Base-by-base conservation (phyloP, 2,113 vertebrate genomes). In the Crotalus viridis region DNA sequence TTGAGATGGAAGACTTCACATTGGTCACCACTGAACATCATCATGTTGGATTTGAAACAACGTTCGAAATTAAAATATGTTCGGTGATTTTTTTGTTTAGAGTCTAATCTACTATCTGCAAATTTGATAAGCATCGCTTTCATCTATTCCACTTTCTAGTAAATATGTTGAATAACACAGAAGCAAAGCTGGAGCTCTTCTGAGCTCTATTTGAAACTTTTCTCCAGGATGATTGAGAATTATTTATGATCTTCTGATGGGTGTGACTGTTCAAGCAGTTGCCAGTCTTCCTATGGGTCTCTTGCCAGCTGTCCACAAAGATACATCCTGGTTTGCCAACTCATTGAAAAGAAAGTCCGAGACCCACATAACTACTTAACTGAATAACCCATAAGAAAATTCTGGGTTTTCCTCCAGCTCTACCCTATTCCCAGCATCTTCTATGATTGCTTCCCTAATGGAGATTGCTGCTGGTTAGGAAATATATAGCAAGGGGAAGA, bases 401-500 rank as follows among this genome's bases (percentile, higher is more conserved):
- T 28, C 7, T 22, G 52, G 89, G 9, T n/a, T 61, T 86, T 64
- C 56, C 43, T 93, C 52, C 81, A 93, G 56, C 46, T 89, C 89
- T 64, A 43, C 81, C 89, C 89, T 39, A 52, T 90, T 90, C 81
- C 89, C 21, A 57, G 88, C 56, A 90, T 22, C 81, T 54, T 93
- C 88, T 87, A 85, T 28, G 48, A 46, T 56, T 90, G 81, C 81
- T 93, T 90, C 17, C 48, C 52, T 52, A 52, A 90, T 85, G 88
- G 21, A 33, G 92, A 86, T 54, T 55, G n/a, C 46, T 33, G 7
- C 12, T 43, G n/a, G 56, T 93, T 93, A n/a, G 39, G 92, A 86
- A 93, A 93, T 28, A 86, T 39, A 33, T 57, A 93, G 81, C 89
- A 87, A 28, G 10, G n/a, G 69, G n/a, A 64, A 61, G 56, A 57